Conservation (phyloP, 2,113 vertebrate species). For the Pedetes capensis region DNA sequence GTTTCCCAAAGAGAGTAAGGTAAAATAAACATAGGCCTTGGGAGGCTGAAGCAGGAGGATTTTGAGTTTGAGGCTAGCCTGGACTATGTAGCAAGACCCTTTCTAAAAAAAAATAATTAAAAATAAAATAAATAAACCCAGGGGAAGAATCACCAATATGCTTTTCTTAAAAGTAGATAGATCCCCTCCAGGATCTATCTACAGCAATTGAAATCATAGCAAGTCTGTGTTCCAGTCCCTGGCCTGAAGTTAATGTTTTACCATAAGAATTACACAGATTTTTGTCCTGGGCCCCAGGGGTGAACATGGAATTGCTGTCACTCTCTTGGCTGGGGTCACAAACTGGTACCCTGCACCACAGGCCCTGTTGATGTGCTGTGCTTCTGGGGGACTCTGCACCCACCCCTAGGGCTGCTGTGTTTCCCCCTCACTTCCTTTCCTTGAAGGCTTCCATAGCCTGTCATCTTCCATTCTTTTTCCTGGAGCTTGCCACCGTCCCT, state of each 20-base stretch:
- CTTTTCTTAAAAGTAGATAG: no score
- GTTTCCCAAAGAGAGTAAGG: not conserved
- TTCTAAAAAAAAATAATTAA: no score
- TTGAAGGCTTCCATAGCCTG: slow-evolving; percentile 35
- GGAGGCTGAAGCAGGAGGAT: no score
- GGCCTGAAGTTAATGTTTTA: slow-evolving; percentile 4
- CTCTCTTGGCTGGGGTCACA: not conserved
- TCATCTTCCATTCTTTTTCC: not conserved
- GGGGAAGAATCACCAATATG: not conserved
- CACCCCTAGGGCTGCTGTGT: not conserved
- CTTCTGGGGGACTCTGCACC: not conserved
- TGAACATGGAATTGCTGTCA: not conserved
- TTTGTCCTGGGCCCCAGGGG: slow-evolving; percentile 44
- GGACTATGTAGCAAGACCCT: no score
- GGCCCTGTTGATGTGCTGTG: accelerated
- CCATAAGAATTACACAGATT: slow-evolving; percentile 19
- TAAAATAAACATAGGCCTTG: not conserved
- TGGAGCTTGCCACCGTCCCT: slow-evolving; percentile 35
- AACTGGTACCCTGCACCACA: not conserved
- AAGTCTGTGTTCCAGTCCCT: slow-evolving; percentile 36
- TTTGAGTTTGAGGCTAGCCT: no score
- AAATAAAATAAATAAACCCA: no score
- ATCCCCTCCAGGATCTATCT: not conserved
- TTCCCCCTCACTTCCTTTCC: not conserved
- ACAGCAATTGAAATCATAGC: not conserved